Conservation (phyloP, 2,888 invertebrate species). For the Hoplodrina ambigua region DNA sequence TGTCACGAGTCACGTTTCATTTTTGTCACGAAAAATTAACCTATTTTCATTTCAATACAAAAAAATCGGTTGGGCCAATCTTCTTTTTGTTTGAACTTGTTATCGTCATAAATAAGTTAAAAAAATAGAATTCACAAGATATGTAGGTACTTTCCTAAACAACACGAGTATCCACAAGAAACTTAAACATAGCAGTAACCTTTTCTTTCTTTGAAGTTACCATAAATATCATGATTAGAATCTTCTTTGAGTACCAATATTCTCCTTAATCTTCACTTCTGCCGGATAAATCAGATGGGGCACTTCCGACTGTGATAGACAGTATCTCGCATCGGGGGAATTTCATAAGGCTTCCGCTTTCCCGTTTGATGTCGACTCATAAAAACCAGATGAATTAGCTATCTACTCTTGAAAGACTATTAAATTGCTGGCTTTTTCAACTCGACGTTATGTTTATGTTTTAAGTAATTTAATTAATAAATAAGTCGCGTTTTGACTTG, state of each 20-base stretch:
- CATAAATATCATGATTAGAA: constrained; percentile 20
- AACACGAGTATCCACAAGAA: background rate
- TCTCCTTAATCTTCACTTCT: constrained; percentile 48
- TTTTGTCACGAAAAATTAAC: background rate
- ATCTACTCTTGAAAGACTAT: constrained; percentile 30
- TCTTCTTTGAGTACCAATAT: constrained; percentile 24
- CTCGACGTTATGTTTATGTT: constrained; percentile 2
- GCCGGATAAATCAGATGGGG: constrained; percentile 48
- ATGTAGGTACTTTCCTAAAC: background rate
- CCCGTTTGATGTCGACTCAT: constrained; percentile 44
- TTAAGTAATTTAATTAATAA: background rate
- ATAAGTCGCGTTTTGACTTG: background rate
- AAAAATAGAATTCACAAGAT: background rate
- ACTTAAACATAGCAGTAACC: background rate
- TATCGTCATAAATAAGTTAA: background rate
- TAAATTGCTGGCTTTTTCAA: constrained; percentile 10
- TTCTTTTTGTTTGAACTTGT: too few relatives aligned
- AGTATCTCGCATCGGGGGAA: constrained; percentile 42
- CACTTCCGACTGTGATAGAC: constrained; percentile 42
- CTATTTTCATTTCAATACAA: too few relatives aligned
- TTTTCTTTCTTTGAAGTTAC: constrained; percentile 9
- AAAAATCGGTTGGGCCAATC: too few relatives aligned
- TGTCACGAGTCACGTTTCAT: background rate
- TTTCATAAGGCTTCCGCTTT: constrained; percentile 48
- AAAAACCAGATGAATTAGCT: constrained; percentile 49